These are phyloP conservation scores for Saccostrea echinata DNA, from an alignment of 1,140 invertebrate genomes.

Conservation along the genomic window DNA sequence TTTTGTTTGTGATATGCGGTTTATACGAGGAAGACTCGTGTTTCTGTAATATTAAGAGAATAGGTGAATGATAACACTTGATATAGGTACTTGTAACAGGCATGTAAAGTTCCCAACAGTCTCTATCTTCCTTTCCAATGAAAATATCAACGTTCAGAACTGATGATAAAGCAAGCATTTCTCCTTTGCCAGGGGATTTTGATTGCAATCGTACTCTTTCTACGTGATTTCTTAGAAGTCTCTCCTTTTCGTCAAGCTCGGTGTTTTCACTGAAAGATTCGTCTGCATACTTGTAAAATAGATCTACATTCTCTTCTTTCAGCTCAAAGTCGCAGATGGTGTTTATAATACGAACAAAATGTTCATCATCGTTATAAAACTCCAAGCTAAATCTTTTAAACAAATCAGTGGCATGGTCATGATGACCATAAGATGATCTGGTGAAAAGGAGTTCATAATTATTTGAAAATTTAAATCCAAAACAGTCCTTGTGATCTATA, in stretches of 20 bases:
- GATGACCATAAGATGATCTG: background rate
- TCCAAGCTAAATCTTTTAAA: slow-evolving; percentile 7
- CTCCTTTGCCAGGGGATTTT: background rate
- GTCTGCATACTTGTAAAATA: slow-evolving; percentile 3
- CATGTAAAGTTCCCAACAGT: background rate
- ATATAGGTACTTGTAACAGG: background rate
- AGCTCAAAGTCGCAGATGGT: slow-evolving; percentile 6
- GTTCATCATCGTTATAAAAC: background rate
- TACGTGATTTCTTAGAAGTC: background rate
- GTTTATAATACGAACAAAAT: background rate
- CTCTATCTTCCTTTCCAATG: background rate
- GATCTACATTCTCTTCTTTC: slow-evolving; percentile 16
- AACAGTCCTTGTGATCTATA: background rate
- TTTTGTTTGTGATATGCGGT: background rate
- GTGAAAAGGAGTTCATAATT: background rate
- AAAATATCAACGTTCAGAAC: slow-evolving; percentile 18
- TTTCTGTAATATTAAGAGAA: background rate
- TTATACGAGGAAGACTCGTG: background rate
- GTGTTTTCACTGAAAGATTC: background rate
- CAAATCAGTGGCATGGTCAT: background rate
- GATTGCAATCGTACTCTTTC: background rate
- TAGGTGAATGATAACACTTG: background rate
- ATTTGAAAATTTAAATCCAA: background rate
- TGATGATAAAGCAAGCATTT: slow-evolving; percentile 16
- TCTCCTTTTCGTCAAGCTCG: background rate